Evolutionary conservation across 2,888 invertebrate genomes (phyloP), one percentile per base, ranked within the genome.

Genomic region (Pheosia tremula): DNA sequence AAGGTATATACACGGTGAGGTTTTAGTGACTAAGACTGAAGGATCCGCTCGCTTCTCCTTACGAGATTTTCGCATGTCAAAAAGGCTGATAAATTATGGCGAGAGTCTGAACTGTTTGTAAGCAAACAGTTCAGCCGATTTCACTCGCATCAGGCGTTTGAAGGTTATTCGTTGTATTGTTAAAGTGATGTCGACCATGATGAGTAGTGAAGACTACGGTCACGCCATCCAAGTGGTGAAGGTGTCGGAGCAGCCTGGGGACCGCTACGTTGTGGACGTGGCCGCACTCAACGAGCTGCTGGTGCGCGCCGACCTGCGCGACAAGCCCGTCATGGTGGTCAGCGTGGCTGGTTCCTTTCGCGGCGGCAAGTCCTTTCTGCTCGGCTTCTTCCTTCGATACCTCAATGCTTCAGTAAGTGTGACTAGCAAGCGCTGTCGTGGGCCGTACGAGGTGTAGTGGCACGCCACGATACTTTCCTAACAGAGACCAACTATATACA

Each of bases 301-400:
- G 56, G 66, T 72, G 38, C 71, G 73, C 13, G 60, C 61, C 3
- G 81, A 73, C 41, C 69, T 78, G 55, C 71, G 74, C 13, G 72
- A 71, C 43, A 72, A 75, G 58, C 79, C 82, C 39, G 82, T 72
- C 10, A 83, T 73, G 41, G 76, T 85, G 47, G 68, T 84, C 55
- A 80, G 83, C 72, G 80, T 84, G 59, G 85, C 84, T 38, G 84
- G 84, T 57, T 81, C 82, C 61, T 82, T 74, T 66, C 81, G 84
- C 57, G 80, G 82, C 56, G 84, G 84, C 59, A 84, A 84, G 66
- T 84, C 85, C 60, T 84, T 84, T 72, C 77, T 84, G 59, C 82
- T 84, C 6, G 80, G 78, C 72, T 84, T 78, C 71, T 80, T 81
- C 59, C 75, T 84, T 38, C 70, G 85, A 70, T 84, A 84, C 57